These are phyloP conservation scores for Caenorhabditis sp. DNA, from an alignment of 2,888 invertebrate genomes.

Conservation along the genomic window DNA sequence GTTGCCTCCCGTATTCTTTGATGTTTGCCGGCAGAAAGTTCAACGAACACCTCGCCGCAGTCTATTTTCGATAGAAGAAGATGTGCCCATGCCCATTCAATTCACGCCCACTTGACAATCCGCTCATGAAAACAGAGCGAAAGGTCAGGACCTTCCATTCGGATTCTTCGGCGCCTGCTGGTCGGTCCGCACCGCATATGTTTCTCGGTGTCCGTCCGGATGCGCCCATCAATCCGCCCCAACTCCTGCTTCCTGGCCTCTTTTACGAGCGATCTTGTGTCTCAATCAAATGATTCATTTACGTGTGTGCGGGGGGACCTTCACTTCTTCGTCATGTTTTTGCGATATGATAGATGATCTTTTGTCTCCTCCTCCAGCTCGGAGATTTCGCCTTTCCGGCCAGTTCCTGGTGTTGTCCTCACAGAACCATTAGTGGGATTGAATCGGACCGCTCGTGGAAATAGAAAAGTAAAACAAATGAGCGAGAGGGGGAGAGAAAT, in stretches of 20 bases:
- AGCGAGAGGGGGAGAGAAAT: conserved; percentile 2
- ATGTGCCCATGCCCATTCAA: background rate
- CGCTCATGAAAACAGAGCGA: background rate
- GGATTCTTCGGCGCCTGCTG: too few species aligned
- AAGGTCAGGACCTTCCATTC: conserved; percentile 7
- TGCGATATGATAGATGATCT: too few species aligned
- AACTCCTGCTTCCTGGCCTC: background rate
- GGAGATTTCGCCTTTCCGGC: background rate
- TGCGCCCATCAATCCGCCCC: conserved; percentile 30
- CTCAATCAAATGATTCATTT: conserved; percentile 48
- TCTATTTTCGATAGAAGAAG: conserved; percentile 6
- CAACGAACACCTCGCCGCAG: conserved; percentile 2
- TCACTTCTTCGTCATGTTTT: background rate
- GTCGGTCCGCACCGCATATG: conserved; percentile 11
- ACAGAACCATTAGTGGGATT: conserved; percentile 34
- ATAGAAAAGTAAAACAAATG: conserved; percentile 16
- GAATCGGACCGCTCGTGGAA: background rate
- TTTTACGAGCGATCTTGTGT: conserved; percentile 36
- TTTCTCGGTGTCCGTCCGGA: conserved; percentile 45
- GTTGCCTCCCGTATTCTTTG: conserved; percentile 23
- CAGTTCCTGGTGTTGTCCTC: background rate
- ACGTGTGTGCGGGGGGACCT: background rate
- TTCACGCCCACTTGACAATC: conserved; percentile 11
- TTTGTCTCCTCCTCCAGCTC: background rate
- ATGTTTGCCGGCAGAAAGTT: conserved; percentile 33